A percentile compares a stretch with the other conserved stretches of the same genome.
Evolutionary conservation across 2,888 invertebrate species (phyloP).

Genomic region (Anthoptus insignis): DNA sequence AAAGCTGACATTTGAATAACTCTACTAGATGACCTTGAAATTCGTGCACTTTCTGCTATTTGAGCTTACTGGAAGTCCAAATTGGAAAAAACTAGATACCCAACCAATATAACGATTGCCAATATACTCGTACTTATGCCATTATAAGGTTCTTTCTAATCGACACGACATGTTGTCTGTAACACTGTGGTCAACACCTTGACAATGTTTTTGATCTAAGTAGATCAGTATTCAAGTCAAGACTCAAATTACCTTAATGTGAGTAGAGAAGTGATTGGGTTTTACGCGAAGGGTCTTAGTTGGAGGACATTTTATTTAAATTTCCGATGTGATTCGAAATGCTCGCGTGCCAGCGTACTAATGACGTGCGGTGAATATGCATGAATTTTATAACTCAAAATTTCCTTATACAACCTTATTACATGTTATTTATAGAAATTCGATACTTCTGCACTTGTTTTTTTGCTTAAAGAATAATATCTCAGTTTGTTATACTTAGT

Average conservation of each 20-base stretch:
- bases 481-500: no score
- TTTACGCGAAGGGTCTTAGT: constrained; percentile 12
- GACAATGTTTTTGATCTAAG: constrained; percentile 8
- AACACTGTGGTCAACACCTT: not conserved
- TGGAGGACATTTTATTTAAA: constrained; percentile 13
- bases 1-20: no score
- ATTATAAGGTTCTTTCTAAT: no score
- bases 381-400: not conserved
- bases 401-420: not conserved
- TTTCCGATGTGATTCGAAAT: not conserved
- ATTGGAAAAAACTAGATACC: no score
- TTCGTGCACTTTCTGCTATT: no score
- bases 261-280: constrained; percentile 11
- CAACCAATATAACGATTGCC: no score
- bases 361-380: constrained; percentile 1
- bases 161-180: no score
- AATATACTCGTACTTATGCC: no score
- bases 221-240: constrained; percentile 28
- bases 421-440: not conserved
- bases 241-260: constrained; percentile 30
- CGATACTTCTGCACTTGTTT: no score
- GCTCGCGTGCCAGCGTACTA: constrained; percentile 16
- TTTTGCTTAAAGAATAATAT: no score
- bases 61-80: no score
- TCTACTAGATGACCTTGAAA: no score